A percentile compares a stretch with the other conserved stretches of the same genome.
phyloP scores from a whole-genome alignment of 1,140 invertebrate genomes.

The Acyrthosiphon pisum region DNA sequence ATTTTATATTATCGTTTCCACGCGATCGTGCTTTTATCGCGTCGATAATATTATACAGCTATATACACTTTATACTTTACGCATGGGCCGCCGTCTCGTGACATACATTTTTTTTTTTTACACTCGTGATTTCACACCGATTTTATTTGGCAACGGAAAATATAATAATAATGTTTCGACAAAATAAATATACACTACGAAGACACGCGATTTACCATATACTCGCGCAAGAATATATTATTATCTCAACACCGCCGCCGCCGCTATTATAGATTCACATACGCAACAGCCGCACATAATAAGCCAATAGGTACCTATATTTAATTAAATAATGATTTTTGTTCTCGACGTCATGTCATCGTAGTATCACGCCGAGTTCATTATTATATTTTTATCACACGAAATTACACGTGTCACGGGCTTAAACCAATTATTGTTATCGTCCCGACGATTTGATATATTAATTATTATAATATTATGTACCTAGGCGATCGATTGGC shows the following conservation, averaged over 20 bases:
- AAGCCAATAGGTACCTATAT: neutral
- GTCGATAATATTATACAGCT: neutral
- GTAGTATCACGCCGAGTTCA: neutral
- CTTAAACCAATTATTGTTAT: neutral
- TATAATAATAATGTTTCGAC: neutral
- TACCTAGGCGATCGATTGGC: neutral
- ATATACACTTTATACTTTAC: neutral
- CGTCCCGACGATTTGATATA: neutral
- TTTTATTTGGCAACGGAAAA: neutral
- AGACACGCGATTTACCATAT: neutral
- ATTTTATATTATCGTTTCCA: neutral
- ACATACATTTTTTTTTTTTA: neutral
- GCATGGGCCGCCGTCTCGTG: neutral
- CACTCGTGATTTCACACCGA: neutral
- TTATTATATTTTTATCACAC: neutral
- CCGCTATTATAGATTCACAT: neutral
- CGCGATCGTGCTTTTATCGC: neutral
- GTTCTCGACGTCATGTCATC: neutral
- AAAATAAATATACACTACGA: neutral
- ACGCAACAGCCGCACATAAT: neutral
- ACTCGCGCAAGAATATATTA: neutral
- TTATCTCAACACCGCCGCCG: neutral
- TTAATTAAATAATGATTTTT: neutral
- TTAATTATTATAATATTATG: neutral
- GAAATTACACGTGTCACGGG: neutral